A percentile compares a stretch with the other conserved stretches of the same genome.
These are phyloP conservation scores for Cydia amplana DNA, from an alignment of 1,140 invertebrate genomes.

Conservation along the genomic window DNA sequence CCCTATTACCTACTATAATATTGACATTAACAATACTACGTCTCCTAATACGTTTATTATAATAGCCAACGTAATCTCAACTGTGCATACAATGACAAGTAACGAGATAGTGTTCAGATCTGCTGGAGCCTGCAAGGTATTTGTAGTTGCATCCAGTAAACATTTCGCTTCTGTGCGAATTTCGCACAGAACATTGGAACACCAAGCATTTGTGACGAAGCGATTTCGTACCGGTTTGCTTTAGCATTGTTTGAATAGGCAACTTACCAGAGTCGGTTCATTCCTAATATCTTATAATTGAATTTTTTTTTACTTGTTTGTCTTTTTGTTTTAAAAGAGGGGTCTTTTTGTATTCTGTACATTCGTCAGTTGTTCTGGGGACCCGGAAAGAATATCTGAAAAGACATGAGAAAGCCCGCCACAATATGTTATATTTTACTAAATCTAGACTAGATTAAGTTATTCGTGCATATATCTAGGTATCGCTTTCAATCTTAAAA, in stretches of 20 bases:
- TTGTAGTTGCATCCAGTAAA: constrained; percentile 7
- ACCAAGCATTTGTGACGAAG: constrained; percentile 13
- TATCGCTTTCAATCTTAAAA: no score
- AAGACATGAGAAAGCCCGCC: no score
- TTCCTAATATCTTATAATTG: background rate
- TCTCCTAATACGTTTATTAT: background rate
- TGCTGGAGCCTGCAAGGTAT: background rate
- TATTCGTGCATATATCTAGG: no score
- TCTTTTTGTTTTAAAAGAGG: no score
- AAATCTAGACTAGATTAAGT: no score
- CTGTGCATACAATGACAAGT: background rate
- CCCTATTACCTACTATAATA: no score
- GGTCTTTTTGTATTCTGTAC: no score
- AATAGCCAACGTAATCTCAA: background rate
- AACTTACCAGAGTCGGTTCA: background rate
- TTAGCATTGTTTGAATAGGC: constrained; percentile 6
- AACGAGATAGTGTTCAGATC: background rate
- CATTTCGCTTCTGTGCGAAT: no score
- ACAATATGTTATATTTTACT: no score
- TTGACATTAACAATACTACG: no score
- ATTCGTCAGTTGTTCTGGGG: no score
- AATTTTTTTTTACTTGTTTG: background rate
- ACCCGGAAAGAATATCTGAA: no score
- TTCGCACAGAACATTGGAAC: constrained; percentile 3
- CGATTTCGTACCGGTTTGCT: background rate